These are phyloP conservation scores for Scaptomyza graminum DNA, from an alignment of 1,140 invertebrate genomes.

Conservation along the genomic window DNA sequence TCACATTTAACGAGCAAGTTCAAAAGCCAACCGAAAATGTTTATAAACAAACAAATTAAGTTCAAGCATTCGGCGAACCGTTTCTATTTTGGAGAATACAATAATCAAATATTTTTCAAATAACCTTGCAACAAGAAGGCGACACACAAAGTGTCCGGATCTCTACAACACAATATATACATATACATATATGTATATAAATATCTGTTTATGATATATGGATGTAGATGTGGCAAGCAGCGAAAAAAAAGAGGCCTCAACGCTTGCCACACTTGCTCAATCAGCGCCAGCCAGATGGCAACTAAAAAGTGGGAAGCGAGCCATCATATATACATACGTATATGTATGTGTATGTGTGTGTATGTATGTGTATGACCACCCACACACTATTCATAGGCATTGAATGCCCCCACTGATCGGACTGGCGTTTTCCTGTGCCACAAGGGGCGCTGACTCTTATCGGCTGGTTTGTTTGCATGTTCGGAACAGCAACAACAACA, in stretches of 20 bases:
- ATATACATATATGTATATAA: slow-evolving; percentile 4
- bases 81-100: slow-evolving; percentile 20
- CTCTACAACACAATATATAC: neutral
- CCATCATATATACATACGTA: no score
- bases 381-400: slow-evolving; percentile 15
- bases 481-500: slow-evolving; percentile 19
- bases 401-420: neutral
- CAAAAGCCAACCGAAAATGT: slow-evolving; percentile 33
- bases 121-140: slow-evolving; percentile 25
- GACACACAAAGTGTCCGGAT: slow-evolving; percentile 14
- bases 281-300: slow-evolving; percentile 36
- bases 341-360: neutral
- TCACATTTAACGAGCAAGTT: neutral
- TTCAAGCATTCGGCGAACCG: slow-evolving; percentile 30
- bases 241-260: slow-evolving; percentile 6
- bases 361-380: slow-evolving; percentile 12
- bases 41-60: slow-evolving; percentile 51
- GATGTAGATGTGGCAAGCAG: slow-evolving; percentile 11
- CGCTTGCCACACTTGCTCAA: slow-evolving; percentile 37
- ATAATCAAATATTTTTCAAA: slow-evolving; percentile 5
- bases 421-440: slow-evolving; percentile 8
- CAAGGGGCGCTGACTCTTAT: slow-evolving; percentile 24
- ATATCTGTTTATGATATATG: neutral
- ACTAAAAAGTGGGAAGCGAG: neutral
- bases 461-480: slow-evolving; percentile 34